Evolutionary conservation across 2,888 invertebrate species (phyloP).

Genomic region (Pilophorus perplexus): DNA sequence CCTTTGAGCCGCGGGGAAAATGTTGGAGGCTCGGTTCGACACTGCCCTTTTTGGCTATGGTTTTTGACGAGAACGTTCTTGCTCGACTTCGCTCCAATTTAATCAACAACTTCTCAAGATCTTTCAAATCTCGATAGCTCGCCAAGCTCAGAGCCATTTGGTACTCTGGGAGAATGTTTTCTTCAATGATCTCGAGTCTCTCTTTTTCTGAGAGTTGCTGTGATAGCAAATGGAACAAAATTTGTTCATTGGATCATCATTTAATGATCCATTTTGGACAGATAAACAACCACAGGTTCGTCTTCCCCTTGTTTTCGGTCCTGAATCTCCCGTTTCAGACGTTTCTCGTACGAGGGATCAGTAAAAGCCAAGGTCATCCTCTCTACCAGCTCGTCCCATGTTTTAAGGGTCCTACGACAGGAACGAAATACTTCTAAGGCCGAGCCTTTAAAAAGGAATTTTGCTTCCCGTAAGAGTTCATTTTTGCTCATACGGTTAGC

Average conservation of each 20-base stretch:
- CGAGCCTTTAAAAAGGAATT: background rate
- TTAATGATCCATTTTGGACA: too few species aligned
- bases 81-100: background rate
- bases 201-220: background rate
- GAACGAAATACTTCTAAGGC: background rate
- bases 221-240: background rate
- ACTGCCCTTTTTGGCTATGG: background rate
- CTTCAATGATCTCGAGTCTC: background rate
- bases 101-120: background rate
- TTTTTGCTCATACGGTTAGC: background rate
- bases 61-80: background rate
- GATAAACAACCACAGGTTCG: background rate
- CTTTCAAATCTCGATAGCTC: background rate
- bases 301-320: background rate
- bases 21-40: background rate
- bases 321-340: background rate
- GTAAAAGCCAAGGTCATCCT: background rate
- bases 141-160: background rate
- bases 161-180: background rate
- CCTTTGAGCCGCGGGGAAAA: too few species aligned
- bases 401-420: background rate
- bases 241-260: background rate
- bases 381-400: background rate
- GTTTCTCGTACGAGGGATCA: slow-evolving; percentile 1
- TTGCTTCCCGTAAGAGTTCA: too few species aligned